Evolutionary conservation across 2,113 vertebrate species (phyloP), one percentile per base, ranked within the genome.

Genomic region (Passerina amoena): DNA sequence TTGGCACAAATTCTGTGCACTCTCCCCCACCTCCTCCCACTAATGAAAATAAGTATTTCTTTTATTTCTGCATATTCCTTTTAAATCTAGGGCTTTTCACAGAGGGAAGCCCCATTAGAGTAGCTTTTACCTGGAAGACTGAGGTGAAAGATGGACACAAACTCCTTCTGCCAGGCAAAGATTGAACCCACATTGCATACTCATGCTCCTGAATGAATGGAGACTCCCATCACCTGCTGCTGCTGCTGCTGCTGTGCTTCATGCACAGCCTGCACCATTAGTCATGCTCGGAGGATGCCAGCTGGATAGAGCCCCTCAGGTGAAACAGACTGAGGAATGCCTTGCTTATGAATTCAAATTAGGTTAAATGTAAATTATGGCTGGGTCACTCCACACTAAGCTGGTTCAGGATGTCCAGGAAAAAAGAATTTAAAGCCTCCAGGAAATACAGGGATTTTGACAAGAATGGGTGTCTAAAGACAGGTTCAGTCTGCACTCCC

Each of bases 251-350:
- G 64, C 85, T 70, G 47, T 45, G 27, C 47, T 86, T 86, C 51
- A 44, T 2, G 12, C 47, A 45, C 59, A 77, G 64, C 30, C 82
- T 83, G 64, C 33, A 63, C 68, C 35, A 80, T 93, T 96, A 96
- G 76, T 92, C 90, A 88, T 38, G 44, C 76, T 78, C 38, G 3
- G 38, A 84, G 68, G 42, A 83, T 83, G 83, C 95, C 88, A 93
- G 82, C 88, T 95, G 91, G 72, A 81, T 68, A 68, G 44, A 92
- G 31, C 24, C 90, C 92, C 95, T 95, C 83, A 92, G 94, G 94
- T 96, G 82, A 93, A 96, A 92, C 35, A 93, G 82, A 9, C 86
- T 63, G 59, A 92, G 86, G 94, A 97, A 95, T 97, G 94, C 68
- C 64, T 94, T 80, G 30, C 51, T 78, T 73, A 63, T 83, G 68